Conservation (phyloP, 2,888 invertebrate species). For the Dicycla oo region DNA sequence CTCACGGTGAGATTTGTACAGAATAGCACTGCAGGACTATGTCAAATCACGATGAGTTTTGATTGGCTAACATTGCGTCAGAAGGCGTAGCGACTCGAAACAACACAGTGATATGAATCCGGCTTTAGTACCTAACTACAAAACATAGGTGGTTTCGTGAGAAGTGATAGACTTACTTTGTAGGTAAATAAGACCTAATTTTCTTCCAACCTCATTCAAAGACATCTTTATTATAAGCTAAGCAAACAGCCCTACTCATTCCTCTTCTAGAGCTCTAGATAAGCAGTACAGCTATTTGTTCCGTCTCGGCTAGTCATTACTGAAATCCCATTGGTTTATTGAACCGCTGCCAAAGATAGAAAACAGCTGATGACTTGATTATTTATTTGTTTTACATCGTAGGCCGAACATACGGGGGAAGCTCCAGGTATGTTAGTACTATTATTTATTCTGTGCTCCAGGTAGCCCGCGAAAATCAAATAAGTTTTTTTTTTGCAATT, state of each 20-base stretch:
- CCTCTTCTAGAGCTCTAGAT: conserved; percentile 24
- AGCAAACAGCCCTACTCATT: conserved; percentile 23
- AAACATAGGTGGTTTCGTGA: too few species aligned
- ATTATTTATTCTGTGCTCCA: too few species aligned
- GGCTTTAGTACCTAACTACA: too few species aligned
- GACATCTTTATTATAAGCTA: conserved; percentile 17
- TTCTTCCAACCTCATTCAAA: conserved; percentile 6
- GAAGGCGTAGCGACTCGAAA: too few species aligned
- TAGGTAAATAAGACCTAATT: conserved; percentile 1
- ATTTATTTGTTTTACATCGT: conserved; percentile 63
- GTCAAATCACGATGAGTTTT: neutral
- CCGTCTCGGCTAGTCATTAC: conserved; percentile 62
- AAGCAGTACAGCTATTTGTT: conserved; percentile 49
- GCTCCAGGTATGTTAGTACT: too few species aligned
- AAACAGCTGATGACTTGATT: conserved; percentile 65
- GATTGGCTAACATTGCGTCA: neutral
- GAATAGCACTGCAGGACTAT: too few species aligned
- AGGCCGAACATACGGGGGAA: conserved; percentile 38
- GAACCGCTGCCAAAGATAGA: conserved; percentile 73
- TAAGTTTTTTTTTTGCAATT: too few species aligned
- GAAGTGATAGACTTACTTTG: neutral
- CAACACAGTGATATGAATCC: too few species aligned
- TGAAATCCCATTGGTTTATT: conserved; percentile 66
- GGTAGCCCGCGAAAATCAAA: too few species aligned
- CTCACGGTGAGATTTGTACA: too few species aligned